phyloP scores from a whole-genome alignment of 2,888 invertebrate genomes.

The Lasioglossum oenotherae region DNA sequence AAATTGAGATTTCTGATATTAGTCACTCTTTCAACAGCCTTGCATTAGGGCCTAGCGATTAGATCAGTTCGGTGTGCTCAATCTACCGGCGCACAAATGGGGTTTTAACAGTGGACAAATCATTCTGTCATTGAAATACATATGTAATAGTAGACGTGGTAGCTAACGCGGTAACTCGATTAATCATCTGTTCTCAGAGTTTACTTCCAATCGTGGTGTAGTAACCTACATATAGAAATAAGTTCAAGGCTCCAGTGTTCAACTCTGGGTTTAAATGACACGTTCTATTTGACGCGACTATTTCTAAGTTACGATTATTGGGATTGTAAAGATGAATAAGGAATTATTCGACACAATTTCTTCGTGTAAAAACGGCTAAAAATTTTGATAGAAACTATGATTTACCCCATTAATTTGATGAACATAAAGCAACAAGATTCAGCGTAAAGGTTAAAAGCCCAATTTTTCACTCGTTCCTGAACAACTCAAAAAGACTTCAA shows the following conservation, averaged over 20 bases:
- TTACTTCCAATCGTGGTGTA: not conserved
- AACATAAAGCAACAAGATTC: too few species aligned
- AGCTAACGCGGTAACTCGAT: not conserved
- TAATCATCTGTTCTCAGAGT: not conserved
- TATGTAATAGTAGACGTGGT: not conserved
- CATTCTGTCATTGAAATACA: not conserved
- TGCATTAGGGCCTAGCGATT: not conserved
- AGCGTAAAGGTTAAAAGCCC: too few species aligned
- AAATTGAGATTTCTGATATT: not conserved
- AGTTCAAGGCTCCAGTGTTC: not conserved
- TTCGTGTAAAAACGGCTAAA: too few species aligned
- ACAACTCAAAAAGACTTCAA: too few species aligned
- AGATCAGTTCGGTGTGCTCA: not conserved
- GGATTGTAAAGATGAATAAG: too few species aligned
- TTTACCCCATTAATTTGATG: too few species aligned
- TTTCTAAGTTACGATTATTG: too few species aligned
- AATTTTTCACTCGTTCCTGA: too few species aligned
- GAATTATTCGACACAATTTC: too few species aligned
- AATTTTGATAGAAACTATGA: too few species aligned
- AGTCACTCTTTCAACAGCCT: not conserved
- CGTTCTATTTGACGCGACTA: too few species aligned
- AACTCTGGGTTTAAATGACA: too few species aligned
- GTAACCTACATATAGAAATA: not conserved
- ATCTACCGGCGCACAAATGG: not conserved
- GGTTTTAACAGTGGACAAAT: not conserved